Conservation (phyloP, 30 jellyfish, hydroid and myxozoan species). For the Turritopsis rubra region DNA sequence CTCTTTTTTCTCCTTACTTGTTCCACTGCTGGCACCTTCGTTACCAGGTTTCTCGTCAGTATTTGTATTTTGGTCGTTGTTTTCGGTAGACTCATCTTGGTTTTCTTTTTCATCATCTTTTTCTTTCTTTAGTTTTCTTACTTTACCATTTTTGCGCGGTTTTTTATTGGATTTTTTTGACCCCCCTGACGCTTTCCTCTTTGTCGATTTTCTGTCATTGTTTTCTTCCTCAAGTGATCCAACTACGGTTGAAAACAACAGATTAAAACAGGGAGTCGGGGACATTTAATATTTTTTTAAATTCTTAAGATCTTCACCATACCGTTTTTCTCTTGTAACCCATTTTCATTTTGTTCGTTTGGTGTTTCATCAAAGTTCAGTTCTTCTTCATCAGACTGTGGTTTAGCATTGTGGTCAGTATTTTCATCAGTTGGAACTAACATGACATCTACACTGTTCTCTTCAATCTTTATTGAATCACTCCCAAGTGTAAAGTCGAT, state of each 20-base stretch:
- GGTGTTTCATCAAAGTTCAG: constrained; percentile 9
- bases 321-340: neutral
- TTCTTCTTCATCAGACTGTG: constrained; percentile 22
- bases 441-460: neutral
- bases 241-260: neutral
- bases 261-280: too few relatives aligned
- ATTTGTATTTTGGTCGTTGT: neutral
- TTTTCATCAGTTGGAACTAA: neutral
- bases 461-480: neutral
- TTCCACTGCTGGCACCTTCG: neutral
- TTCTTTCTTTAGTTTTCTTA: constrained; percentile 9
- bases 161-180: constrained; percentile 1
- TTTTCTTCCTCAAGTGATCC: neutral
- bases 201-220: neutral
- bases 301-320: too few relatives aligned
- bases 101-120: constrained; percentile 8
- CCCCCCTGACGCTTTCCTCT: neutral
- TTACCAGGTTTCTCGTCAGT: neutral
- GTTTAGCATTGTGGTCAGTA: neutral
- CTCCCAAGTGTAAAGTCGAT: neutral
- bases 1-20: constrained; percentile 12
- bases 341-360: neutral
- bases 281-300: too few relatives aligned
- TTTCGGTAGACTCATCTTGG: neutral
- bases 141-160: neutral